Evolutionary conservation across 2,888 invertebrate genomes (phyloP), one percentile per base, ranked within the genome.

Genomic region (Microchrysa polita): DNA sequence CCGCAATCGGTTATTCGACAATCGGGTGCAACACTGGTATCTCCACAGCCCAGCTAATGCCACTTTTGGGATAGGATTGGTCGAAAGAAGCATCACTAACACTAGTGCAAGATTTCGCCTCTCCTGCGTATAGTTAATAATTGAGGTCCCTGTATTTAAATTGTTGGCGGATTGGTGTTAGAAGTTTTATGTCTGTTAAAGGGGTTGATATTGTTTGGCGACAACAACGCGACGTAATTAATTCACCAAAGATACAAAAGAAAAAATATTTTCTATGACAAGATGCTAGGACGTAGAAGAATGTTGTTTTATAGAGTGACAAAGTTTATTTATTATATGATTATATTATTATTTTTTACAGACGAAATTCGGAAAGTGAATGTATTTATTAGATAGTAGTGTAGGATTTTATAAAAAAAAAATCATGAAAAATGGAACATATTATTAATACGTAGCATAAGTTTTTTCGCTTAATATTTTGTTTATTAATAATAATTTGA

Each of bases 21-120:
- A 72, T 78, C 79, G 55, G 78, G 78, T 59, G 77, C 77, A 48
- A 76, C 80, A 20, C 52, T 79, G 23, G 79, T 80, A 44, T 79
- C 79, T 52, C 80, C 80, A 59, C 80, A 80, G 65, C 79, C 80
- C 65, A 80, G 80, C 78, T 80, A 80, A 78, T 79, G 78, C 76
- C 76, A 74, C 48, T 74, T 79, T 73, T 78, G 77, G 71, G 76
- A 76, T 75, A 78, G 77, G 76, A 77, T 77, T 76, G 75, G 77
- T 74, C 75, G 77, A 75, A 77, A 77, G 65, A 67, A 73, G 44
- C 27, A 63, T 20, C 42, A 27, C 9, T 73, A 23, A 59, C 27
- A n/a, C 14, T 65, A 53, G 42, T 10, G 14, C 18, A n/a, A 55
- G 65, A 9, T 60, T 44, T n/a, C 1, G 42, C 18, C n/a, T 16